Evolutionary conservation across 2,797 vertebrate genomes (phyloP).

Genomic region (Echeneis naucrates): DNA sequence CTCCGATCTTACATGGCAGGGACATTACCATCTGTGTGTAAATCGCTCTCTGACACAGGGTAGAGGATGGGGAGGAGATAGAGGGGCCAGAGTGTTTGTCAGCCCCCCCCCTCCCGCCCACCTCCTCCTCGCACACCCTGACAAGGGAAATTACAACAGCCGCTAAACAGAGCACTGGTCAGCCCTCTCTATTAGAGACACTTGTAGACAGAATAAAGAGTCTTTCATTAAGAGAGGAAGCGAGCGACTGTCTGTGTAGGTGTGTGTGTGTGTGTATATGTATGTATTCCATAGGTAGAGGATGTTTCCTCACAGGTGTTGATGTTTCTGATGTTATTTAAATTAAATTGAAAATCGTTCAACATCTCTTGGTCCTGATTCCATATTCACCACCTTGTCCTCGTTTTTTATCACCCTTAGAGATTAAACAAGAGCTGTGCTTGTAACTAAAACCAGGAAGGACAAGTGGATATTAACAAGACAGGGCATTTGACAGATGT

Average conservation of each 20-base stretch:
- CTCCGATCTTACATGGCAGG: constrained; percentile 81
- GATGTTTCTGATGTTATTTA: not conserved
- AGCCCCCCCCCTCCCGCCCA: constrained; percentile 54
- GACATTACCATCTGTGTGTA: constrained; percentile 81
- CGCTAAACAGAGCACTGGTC: constrained; percentile 65
- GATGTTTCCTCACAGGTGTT: not conserved
- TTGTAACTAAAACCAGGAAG: constrained; percentile 40
- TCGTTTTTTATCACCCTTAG: not conserved
- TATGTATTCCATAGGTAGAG: not conserved
- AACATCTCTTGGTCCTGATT: not conserved
- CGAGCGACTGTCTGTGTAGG: not conserved
- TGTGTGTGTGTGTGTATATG: not conserved
- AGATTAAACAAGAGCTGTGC: constrained; percentile 32
- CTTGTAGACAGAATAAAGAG: constrained; percentile 34
- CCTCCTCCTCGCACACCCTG: constrained; percentile 35
- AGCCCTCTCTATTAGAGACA: constrained; percentile 54
- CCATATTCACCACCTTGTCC: not conserved
- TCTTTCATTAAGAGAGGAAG: constrained; percentile 27
- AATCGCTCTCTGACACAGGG: constrained; percentile 79
- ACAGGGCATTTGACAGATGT: constrained; percentile 50
- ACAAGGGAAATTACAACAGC: constrained; percentile 76
- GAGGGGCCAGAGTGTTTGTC: constrained; percentile 61
- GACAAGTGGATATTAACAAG: constrained; percentile 45
- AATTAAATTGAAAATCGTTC: not conserved
- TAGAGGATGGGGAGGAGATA: constrained; percentile 28